A percentile compares a stretch with the other conserved stretches of the same genome.
These are phyloP conservation scores for Colius striatus DNA, from an alignment of 2,113 vertebrate genomes.

Conservation along the genomic window DNA sequence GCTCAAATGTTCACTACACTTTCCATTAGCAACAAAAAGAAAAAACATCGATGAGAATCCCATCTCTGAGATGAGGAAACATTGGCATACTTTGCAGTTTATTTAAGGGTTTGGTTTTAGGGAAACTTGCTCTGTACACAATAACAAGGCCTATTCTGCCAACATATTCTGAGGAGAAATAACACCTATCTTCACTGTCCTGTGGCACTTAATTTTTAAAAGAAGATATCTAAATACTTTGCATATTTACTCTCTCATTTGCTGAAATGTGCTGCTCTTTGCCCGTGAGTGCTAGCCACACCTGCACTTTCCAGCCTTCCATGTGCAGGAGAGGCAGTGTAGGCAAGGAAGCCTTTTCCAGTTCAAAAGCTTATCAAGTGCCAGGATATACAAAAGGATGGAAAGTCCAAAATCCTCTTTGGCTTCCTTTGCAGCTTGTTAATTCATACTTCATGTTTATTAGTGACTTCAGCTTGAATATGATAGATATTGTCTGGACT, in stretches of 20 bases:
- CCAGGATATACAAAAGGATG: not conserved
- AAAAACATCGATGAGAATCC: not conserved
- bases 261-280: not conserved
- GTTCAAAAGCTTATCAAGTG: not conserved
- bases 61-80: not conserved
- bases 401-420: not conserved
- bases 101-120: not conserved
- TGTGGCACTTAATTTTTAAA: not conserved
- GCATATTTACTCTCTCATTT: not conserved
- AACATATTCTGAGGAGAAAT: not conserved
- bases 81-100: not conserved
- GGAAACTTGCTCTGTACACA: not conserved
- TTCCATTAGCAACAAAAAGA: not conserved
- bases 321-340: not conserved
- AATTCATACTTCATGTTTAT: not conserved
- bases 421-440: not conserved
- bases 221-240: not conserved
- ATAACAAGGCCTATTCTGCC: not conserved
- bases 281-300: rapidly evolving
- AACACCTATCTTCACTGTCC: not conserved
- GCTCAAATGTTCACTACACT: not conserved
- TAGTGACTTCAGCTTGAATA: not conserved
- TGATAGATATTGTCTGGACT: not conserved
- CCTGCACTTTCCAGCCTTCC: not conserved
- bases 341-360: not conserved